Percentiles rank a stretch among this genome's conserved stretches.
These are phyloP conservation scores for Automeris io DNA, from an alignment of 2,888 invertebrate species.

Conservation along the genomic window DNA sequence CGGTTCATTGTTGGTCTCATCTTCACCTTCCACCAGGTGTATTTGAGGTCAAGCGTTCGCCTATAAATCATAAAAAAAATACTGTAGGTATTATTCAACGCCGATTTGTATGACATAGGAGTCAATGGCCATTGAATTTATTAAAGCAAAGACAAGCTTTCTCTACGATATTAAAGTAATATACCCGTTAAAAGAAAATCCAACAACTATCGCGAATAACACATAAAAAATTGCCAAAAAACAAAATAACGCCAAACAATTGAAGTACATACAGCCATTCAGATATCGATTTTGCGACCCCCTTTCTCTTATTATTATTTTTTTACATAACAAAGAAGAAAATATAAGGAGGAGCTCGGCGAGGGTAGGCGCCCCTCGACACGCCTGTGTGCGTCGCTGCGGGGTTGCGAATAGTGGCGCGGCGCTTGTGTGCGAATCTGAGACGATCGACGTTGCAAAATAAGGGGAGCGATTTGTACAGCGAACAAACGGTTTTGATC, in stretches of 20 bases:
- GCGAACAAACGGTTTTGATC: slow-evolving; percentile 32
- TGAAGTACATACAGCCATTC: slow-evolving; percentile 51
- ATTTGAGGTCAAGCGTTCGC: no score
- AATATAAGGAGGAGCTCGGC: slow-evolving; percentile 72
- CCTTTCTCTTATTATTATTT: slow-evolving; percentile 72
- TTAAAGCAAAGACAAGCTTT: no score
- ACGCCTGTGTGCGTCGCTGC: slow-evolving; percentile 26
- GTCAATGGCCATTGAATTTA: no score
- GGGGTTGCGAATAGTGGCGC: slow-evolving; percentile 23
- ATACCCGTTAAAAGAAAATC: neutral
- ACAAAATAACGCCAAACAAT: slow-evolving; percentile 24
- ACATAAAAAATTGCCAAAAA: slow-evolving; percentile 19
- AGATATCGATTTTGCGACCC: slow-evolving; percentile 71
- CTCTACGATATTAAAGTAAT: no score
- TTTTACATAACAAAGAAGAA: slow-evolving; percentile 76
- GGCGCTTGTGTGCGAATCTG: slow-evolving; percentile 49
- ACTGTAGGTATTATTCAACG: no score
- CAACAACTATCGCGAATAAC: slow-evolving; percentile 7
- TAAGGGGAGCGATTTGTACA: slow-evolving; percentile 63
- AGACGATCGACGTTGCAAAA: slow-evolving; percentile 69
- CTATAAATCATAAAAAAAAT: no score
- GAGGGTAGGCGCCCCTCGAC: slow-evolving; percentile 59
- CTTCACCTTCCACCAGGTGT: no score
- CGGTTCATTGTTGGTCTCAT: no score
- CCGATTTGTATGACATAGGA: no score